Evolutionary conservation across 2,888 invertebrate species (phyloP).

Genomic region (Nymphalis urticae): DNA sequence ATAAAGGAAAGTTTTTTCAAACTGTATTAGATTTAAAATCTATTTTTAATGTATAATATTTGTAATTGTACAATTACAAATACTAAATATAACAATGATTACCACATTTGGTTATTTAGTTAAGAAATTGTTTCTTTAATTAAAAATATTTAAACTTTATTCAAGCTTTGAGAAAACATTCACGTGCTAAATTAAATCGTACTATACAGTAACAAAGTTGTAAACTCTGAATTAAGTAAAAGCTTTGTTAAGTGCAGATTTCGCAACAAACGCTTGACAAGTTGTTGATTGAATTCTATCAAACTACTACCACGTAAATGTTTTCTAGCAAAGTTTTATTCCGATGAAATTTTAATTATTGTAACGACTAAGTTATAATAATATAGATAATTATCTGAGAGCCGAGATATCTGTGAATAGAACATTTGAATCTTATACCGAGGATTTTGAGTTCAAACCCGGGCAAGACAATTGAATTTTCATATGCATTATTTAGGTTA

Average conservation of each 20-base stretch:
- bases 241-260: constrained; percentile 15
- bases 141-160: background rate
- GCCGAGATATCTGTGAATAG: no score
- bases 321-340: background rate
- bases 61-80: no score
- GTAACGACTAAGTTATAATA: no score
- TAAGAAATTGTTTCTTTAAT: background rate
- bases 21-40: background rate
- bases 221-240: constrained; percentile 18
- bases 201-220: background rate
- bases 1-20: no score
- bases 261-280: constrained; percentile 13
- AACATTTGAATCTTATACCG: no score
- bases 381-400: no score
- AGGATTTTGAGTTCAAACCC: no score
- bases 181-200: background rate
- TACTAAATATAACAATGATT: no score
- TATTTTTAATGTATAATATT: background rate
- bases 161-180: background rate
- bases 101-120: background rate
- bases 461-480: no score
- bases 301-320: background rate
- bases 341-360: no score
- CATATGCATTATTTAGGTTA: no score
- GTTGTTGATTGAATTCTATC: constrained; percentile 14